Evolutionary conservation across 1,140 invertebrate species (phyloP).

Genomic region (Papilio glaucus): DNA sequence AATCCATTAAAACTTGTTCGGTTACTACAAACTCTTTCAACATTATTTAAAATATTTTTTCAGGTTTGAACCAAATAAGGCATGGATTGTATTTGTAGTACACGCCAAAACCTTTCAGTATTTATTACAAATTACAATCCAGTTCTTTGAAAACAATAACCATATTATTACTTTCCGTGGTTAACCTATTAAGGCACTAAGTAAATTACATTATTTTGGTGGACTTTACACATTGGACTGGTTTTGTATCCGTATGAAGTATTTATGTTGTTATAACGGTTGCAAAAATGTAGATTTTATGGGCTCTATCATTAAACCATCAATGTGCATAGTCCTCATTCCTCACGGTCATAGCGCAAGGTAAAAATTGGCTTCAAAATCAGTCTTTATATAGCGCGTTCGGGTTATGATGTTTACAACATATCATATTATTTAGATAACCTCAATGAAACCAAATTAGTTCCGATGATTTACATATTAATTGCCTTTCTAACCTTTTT

Average conservation of each 20-base stretch:
- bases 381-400: conserved; percentile 29
- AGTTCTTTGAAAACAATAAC: conserved; percentile 18
- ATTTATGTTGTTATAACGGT: no score
- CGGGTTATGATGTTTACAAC: background rate
- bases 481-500: background rate
- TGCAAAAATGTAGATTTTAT: no score
- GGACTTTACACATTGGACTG: conserved; percentile 6
- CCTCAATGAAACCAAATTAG: background rate
- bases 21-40: no score
- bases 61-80: background rate
- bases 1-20: no score
- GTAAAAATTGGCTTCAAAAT: conserved; percentile 35
- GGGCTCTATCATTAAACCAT: background rate
- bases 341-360: background rate
- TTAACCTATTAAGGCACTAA: conserved; percentile 34
- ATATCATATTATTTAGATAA: background rate
- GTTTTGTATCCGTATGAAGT: background rate
- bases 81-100: no score
- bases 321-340: conserved; percentile 9
- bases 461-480: background rate
- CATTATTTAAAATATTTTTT: no score
- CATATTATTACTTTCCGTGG: background rate
- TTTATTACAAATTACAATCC: background rate
- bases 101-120: no score
- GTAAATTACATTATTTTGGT: conserved; percentile 13